Base-by-base conservation (phyloP, 2,797 vertebrate genomes). In the Bryconaethiops microstoma region DNA sequence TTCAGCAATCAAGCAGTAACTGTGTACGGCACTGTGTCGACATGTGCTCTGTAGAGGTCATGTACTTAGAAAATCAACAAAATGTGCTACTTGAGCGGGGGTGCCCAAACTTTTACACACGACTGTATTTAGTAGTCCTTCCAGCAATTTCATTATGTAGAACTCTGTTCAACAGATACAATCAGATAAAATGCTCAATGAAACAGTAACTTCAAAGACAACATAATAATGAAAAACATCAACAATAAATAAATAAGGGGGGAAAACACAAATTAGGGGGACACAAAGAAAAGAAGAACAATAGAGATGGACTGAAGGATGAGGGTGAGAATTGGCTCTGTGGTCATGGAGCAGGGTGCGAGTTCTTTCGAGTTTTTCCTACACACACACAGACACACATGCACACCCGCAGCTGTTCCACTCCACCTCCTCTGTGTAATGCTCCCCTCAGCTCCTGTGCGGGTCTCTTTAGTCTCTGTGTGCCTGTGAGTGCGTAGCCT, bases 161-260 rank as follows among this genome's bases (percentile, higher is more conserved):
- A 92, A 90, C 90, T 95, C 92, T 95, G 94, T 92, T 94, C 92
- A 94, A 93, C 92, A 95, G 93, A 94, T 93, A 92, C 88, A 90
- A 86, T 79, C 86, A 86, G 84, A 89, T 89, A 91, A 91, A 92
- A 93, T 91, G 87, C 88, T 92, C 91, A 91, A 91, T 92, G 91
- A 91, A 92, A 93, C 92, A 92, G 72, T 86, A 69, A 90, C 86
- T 88, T 89, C 84, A 85, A 87, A 92, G 88, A 91, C 81, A 74
- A 85, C 60, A 90, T 83, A 84, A 87, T 88, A 88, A 89, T 17
- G 77, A 74, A 70, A 71, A 81, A 89, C 88, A 86, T 87, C 84
- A 89, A 91, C 88, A 95, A 94, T 95, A 94, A 95, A 95, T 95
- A 95, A 95, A 94, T 91, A 92, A 76, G 89, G 84, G 87, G 75